Evolutionary conservation across 1,140 invertebrate species (phyloP), one percentile per base, ranked within the genome.

Genomic region (Plectrocnemia conspersa): DNA sequence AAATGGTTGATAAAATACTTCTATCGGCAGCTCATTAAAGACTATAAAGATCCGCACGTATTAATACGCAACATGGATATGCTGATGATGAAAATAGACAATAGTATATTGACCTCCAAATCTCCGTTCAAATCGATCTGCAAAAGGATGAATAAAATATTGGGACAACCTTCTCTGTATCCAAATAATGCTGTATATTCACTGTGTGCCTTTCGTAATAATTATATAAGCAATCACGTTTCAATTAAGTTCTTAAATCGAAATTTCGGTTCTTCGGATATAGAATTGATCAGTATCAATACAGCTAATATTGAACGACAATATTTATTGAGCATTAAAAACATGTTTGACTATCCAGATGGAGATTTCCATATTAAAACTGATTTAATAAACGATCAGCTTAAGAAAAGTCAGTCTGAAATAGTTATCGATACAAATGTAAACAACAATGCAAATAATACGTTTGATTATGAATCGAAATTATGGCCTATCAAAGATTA

Each of bases 1-100:
- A 77, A 75, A 66, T 80, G 78, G 78, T 62, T 79, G n/a, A 58
- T 70, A 35, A 80, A 79, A 63, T 67, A 74, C 67, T 66, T 77
- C 27, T 61, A 78, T 6, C 40, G 49, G 50, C 63, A 66, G 45
- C 25, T 77, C 18, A 64, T 15, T 38, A 16, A 15, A 38, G 5
- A n/a, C n/a, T n/a, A n/a, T n/a, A n/a, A n/a, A n/a, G n/a, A n/a
- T n/a, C n/a, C n/a, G n/a, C n/a, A n/a, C n/a, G n/a, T n/a, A n/a
- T n/a, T n/a, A n/a, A n/a, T n/a, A n/a, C n/a, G n/a, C n/a, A n/a
- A n/a, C n/a, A n/a, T n/a, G n/a, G n/a, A n/a, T n/a, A 24, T 47
- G n/a, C 22, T 59, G 21, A 45, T 55, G 25, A 45, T 11, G 11
- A 16, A 22, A 13, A 56, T 60, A 10, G 48, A 60, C 29, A 56